A percentile compares a stretch with the other conserved stretches of the same genome.
phyloP scores from a whole-genome alignment of 2,888 invertebrate species.

The Ecliptopera silaceata region DNA sequence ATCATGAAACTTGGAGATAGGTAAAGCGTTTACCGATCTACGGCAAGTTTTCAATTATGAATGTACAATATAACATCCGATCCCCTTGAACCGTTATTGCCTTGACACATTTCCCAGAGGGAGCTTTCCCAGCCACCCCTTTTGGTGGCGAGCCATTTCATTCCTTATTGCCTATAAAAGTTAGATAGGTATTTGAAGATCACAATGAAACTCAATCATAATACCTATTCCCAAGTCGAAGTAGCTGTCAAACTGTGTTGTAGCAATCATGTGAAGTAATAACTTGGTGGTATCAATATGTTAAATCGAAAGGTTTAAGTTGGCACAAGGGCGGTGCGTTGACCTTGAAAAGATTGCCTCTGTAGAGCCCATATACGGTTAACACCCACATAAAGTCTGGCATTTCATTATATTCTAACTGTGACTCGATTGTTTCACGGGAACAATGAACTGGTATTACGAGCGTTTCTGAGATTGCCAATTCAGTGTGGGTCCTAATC shows the following conservation, averaged over 20 bases:
- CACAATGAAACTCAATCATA: conserved; percentile 20
- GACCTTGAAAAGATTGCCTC: conserved; percentile 33
- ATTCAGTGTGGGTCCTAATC: conserved; percentile 1
- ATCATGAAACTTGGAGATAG: conserved; percentile 13
- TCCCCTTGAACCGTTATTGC: conserved; percentile 60
- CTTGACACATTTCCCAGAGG: conserved; percentile 57
- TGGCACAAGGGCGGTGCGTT: conserved; percentile 22
- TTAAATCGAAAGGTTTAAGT: conserved; percentile 12
- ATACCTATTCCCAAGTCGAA: conserved; percentile 17
- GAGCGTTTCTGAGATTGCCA: conserved; percentile 8
- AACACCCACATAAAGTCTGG: conserved; percentile 26
- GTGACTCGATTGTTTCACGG: conserved; percentile 16
- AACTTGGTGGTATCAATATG: conserved; percentile 9
- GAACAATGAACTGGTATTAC: not conserved
- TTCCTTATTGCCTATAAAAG: conserved; percentile 40
- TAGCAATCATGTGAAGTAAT: conserved; percentile 14
- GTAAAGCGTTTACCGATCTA: conserved; percentile 43
- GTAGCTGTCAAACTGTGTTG: conserved; percentile 19
- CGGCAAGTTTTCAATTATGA: conserved; percentile 33
- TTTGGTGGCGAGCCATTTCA: conserved; percentile 37
- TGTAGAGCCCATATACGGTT: conserved; percentile 6
- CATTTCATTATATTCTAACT: conserved; percentile 33
- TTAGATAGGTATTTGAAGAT: conserved; percentile 9
- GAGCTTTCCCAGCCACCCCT: conserved; percentile 23
- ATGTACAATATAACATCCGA: conserved; percentile 35